These are phyloP conservation scores for Mustela lutreola DNA, from an alignment of 2,113 vertebrate species.

Conservation along the genomic window DNA sequence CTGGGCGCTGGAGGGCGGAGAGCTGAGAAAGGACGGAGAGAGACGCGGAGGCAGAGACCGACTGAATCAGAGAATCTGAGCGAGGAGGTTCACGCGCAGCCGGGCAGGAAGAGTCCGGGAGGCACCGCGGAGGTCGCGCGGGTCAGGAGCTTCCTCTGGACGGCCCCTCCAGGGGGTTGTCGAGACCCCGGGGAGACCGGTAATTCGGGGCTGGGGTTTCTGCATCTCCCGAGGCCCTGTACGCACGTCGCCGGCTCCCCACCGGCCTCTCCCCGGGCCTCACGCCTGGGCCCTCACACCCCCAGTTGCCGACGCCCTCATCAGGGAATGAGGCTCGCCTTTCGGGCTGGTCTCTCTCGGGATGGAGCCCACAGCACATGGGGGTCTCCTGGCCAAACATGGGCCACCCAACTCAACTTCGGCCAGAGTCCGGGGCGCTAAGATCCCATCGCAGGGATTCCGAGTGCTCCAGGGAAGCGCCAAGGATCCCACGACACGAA, in stretches of 20 bases:
- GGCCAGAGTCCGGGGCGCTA: not conserved
- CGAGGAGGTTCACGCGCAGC: not conserved
- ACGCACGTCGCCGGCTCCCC: rapidly evolving
- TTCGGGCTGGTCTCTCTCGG: rapidly evolving
- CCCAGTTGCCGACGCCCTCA: not conserved
- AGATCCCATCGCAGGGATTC: not conserved
- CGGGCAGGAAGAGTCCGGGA: not conserved
- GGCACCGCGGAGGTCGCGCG: not conserved
- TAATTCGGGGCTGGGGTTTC: not conserved
- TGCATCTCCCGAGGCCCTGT: not conserved
- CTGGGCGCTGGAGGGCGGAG: not conserved
- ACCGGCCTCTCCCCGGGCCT: not conserved
- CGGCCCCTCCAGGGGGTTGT: rapidly evolving
- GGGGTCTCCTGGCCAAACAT: not conserved
- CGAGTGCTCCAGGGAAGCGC: not conserved
- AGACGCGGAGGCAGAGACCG: not conserved
- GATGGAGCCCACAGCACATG: not conserved
- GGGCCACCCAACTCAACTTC: rapidly evolving
- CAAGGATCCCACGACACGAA: not conserved
- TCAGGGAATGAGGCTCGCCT: not conserved
- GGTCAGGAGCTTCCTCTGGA: rapidly evolving
- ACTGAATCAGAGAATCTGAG: not conserved
- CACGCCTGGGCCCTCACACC: not conserved
- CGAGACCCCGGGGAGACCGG: not conserved
- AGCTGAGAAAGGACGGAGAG: not conserved